Percentiles rank a stretch among this genome's conserved stretches.
These are phyloP conservation scores for Caenorhabditis briggsae DNA, from an alignment of 1,140 invertebrate genomes.

Conservation along the genomic window DNA sequence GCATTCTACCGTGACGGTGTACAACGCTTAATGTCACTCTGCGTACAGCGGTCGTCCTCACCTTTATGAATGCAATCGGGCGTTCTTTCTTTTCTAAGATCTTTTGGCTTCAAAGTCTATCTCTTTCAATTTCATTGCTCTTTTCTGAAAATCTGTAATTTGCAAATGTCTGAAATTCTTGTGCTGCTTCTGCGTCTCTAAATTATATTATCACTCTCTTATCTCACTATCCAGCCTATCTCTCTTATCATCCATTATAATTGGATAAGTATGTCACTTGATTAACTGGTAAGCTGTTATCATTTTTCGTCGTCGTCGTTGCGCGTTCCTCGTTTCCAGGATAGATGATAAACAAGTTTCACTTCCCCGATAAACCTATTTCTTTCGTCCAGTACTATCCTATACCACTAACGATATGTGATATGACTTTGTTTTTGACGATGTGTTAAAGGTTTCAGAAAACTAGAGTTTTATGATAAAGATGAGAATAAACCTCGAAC, in stretches of 20 bases:
- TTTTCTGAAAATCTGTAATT: not conserved
- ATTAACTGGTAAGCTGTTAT: slow-evolving; percentile 54
- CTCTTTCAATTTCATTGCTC: not conserved
- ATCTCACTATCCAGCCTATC: not conserved
- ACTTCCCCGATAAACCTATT: slow-evolving; percentile 44
- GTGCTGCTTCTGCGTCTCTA: not conserved
- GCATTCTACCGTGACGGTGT: no score
- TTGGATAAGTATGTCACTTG: slow-evolving; percentile 55
- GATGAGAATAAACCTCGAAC: not conserved
- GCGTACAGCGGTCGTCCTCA: no score
- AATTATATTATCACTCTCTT: not conserved
- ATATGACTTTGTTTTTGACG: not conserved
- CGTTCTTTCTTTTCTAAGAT: no score
- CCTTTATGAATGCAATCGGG: no score
- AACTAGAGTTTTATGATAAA: not conserved
- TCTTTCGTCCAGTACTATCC: slow-evolving; percentile 6
- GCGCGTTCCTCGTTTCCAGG: slow-evolving; percentile 1
- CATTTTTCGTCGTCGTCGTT: slow-evolving; percentile 23
- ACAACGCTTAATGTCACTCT: no score
- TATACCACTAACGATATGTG: not conserved
- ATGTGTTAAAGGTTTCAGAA: not conserved
- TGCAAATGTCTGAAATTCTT: not conserved
- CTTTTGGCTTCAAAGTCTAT: no score
- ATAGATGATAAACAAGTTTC: slow-evolving; percentile 50
- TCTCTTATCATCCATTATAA: slow-evolving; percentile 17